Base-by-base conservation (phyloP, 2,797 vertebrate genomes). In the Hydrocynus forskahlii region DNA sequence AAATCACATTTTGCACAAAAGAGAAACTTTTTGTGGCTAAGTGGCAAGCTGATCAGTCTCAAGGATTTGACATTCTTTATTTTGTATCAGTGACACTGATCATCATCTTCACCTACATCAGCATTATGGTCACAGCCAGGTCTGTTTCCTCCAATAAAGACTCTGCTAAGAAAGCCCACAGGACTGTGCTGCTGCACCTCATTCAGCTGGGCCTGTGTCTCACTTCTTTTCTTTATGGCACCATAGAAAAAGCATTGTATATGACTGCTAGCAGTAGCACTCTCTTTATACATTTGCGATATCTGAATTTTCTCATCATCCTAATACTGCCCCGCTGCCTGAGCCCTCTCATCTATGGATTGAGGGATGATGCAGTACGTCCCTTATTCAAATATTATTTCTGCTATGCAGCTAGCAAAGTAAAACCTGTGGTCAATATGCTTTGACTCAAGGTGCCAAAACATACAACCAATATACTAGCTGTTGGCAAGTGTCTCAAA, bases 301-400 rank as follows among this genome's bases (percentile, higher is more conserved):
- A 85, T 67, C 3, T 86, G 0, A 85, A 78, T n/a, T 81, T 81
- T 43, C 40, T 88, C 3, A 75, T 78, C 25, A 1, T 85, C 43
- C 43, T 88, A 52, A 80, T 88, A 16, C 55, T 87, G 0, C 87
- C 87, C 0, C 79, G 84, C 9, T 85, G 82, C 23, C 35, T 87
- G 55, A 88, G 86, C 45, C 87, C 87, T 7, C 66, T 88, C n/a
- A 87, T 88, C 9, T 88, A 87, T 38, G 87, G 86, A 4, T 68
- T 88, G 55, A 86, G 87, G 76, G 87, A 88, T 54, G 85, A 88
- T 38, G 78, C 75, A 0, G n/a, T 88, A 16, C 63, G 83, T 12
- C 79, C 81, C 2, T 63, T 85, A 29, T 85, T 88, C 45, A 84
- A 68, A 80, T 79, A 86, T 81, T 86, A 81, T 29, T 83, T 88